Evolutionary conservation across 2,113 vertebrate genomes (phyloP).

Genomic region (Thunnus thynnus): DNA sequence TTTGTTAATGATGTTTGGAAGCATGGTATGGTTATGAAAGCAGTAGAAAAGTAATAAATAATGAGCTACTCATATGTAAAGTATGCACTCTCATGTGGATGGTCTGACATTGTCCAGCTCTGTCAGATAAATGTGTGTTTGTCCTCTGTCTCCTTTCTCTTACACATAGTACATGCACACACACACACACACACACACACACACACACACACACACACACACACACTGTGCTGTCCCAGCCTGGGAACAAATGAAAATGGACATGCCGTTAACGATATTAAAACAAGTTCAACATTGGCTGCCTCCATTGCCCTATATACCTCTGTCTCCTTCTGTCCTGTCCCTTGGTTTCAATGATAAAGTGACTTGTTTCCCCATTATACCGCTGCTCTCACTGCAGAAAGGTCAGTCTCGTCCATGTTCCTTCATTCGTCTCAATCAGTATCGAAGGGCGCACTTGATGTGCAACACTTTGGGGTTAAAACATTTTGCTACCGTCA

Average conservation of each 20-base stretch:
- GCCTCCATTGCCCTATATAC: constrained; percentile 55
- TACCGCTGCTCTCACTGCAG: constrained; percentile 16
- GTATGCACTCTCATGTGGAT: constrained; percentile 37
- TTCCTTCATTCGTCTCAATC: constrained; percentile 25
- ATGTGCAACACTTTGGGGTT: background rate
- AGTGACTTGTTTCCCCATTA: constrained; percentile 38
- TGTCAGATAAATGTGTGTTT: constrained; percentile 51
- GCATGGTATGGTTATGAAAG: constrained; percentile 46
- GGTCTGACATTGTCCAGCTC: constrained; percentile 60
- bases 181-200: constrained; percentile 10
- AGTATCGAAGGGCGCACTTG: background rate
- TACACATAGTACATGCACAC: constrained; percentile 8
- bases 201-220: constrained; percentile 24
- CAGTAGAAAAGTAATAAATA: constrained; percentile 59
- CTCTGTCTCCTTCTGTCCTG: constrained; percentile 48
- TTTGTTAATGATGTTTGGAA: constrained; percentile 69
- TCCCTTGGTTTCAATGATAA: constrained; percentile 50
- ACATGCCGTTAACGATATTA: constrained; percentile 73
- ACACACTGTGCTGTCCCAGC: constrained; percentile 23
- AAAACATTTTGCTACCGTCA: background rate
- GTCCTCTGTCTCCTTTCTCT: constrained; percentile 56
- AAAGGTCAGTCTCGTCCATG: background rate
- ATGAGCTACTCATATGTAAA: constrained; percentile 52
- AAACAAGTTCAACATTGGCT: constrained; percentile 56
- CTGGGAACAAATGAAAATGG: constrained; percentile 65